Percentiles rank a stretch among this genome's conserved stretches.
Evolutionary conservation across 2,888 invertebrate species (phyloP).

Genomic region (Cephus spinipes): DNA sequence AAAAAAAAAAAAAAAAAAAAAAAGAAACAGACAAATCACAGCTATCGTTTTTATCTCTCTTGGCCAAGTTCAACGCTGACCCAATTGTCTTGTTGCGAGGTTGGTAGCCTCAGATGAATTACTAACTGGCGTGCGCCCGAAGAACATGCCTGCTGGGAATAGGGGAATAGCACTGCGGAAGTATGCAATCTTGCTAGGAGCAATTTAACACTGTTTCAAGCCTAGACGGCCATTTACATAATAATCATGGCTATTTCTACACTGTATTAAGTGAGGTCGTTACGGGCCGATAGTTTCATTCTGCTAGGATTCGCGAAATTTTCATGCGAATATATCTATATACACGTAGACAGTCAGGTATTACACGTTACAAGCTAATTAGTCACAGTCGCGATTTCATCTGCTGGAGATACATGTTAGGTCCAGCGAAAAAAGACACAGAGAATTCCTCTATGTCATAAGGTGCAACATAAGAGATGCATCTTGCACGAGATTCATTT

Average conservation of each 20-base stretch:
- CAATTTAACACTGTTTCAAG: slow-evolving; percentile 34
- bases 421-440: neutral
- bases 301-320: neutral
- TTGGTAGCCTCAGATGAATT: slow-evolving; percentile 28
- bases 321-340: neutral
- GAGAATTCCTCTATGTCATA: neutral
- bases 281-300: neutral
- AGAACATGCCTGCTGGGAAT: slow-evolving; percentile 13
- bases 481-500: neutral
- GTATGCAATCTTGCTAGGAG: slow-evolving; percentile 31
- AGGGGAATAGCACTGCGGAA: slow-evolving; percentile 22
- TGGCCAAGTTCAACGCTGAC: slow-evolving; percentile 3
- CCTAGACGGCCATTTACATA: slow-evolving; percentile 31
- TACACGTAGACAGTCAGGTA: neutral
- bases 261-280: slow-evolving; percentile 5
- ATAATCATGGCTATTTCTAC: slow-evolving; percentile 33
- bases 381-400: neutral
- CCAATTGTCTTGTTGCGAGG: slow-evolving; percentile 5
- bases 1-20: too few relatives aligned
- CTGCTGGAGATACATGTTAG: neutral
- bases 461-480: neutral
- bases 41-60: neutral
- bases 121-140: slow-evolving; percentile 29
- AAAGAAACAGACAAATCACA: too few relatives aligned
- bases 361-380: neutral